Conservation (phyloP, 2,888 invertebrate species). For the Cyaniris semiargus region DNA sequence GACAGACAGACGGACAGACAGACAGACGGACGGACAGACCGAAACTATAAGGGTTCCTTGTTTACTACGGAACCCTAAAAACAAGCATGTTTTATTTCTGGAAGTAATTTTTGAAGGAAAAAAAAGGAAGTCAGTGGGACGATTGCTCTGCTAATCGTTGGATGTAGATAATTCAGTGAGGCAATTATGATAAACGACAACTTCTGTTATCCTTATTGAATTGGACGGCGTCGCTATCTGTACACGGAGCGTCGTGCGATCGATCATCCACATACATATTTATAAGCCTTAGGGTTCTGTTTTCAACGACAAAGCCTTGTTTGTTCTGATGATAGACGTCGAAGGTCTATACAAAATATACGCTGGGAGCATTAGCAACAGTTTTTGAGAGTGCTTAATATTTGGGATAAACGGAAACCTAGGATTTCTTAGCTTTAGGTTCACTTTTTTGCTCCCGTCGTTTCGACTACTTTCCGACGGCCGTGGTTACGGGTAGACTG, state of each 20-base stretch:
- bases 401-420: too few relatives aligned
- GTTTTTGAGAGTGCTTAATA: neutral
- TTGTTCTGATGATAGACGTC: neutral
- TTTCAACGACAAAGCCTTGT: neutral
- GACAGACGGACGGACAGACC: too few relatives aligned
- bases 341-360: neutral
- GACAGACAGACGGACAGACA: too few relatives aligned
- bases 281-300: neutral
- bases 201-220: conserved; percentile 24
- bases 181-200: neutral
- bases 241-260: conserved; percentile 2
- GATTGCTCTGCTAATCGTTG: neutral
- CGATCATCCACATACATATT: conserved; percentile 23
- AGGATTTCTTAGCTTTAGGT: too few relatives aligned
- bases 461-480: too few relatives aligned
- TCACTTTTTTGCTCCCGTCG: too few relatives aligned
- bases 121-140: neutral
- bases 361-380: neutral
- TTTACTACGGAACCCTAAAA: too few relatives aligned
- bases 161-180: neutral
- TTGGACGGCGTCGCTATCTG: conserved; percentile 6
- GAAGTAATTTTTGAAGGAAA: too few relatives aligned
- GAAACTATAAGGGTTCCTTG: too few relatives aligned
- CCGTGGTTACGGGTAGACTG: too few relatives aligned
- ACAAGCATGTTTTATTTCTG: too few relatives aligned